Base-by-base conservation (phyloP, 2,797 vertebrate species). In the Hafferia zeledoni region DNA sequence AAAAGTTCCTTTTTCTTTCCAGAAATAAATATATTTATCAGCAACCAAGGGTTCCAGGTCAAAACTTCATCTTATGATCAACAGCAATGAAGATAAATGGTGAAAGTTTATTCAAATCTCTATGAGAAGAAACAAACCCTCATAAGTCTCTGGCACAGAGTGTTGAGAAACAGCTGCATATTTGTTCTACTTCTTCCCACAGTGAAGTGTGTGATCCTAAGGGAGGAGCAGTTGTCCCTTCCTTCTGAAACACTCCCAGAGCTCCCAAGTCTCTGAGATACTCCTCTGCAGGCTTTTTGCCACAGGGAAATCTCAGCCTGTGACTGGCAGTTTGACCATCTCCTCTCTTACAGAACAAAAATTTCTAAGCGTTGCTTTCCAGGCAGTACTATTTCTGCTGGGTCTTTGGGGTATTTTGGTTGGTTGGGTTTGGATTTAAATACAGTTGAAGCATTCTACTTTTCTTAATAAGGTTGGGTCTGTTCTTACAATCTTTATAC, bases 211-310 rank as follows among this genome's bases (percentile, higher is more conserved):
- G 14, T 44, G 24, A 59, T 46, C 41, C n/a, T 43, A 64, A 49
- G 10, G 5, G 9, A 57, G 23, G 22, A 69, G 17, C 11, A 57
- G 9, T 4, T 47, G 41, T 23, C 8, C 12, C 13, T 80, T 80
- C 39, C 27, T 13, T 83, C 65, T 57, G 47, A 64, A 61, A 70
- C 6, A 17, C 6, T 55, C 50, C 5, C 52, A 67, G n/a, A 61
- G 46, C 11, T 60, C 35, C 18, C 24, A 59, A 4, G 49, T 61
- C 20, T 77, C 33, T 31, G 23, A 72, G 7, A 60, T 46, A 49
- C 0, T 1, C 20, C 46, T 35, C n/a, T 57, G 30, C 18, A 2
- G 5, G 15, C 9, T 59, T n/a, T 83, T 64, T 61, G 56, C 7
- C 25, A 49, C 14, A 47, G 57, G 11, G 70, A 79, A 79, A 64